Evolutionary conservation across 1,140 invertebrate genomes (phyloP).

Genomic region (Archivesica marissinica): DNA sequence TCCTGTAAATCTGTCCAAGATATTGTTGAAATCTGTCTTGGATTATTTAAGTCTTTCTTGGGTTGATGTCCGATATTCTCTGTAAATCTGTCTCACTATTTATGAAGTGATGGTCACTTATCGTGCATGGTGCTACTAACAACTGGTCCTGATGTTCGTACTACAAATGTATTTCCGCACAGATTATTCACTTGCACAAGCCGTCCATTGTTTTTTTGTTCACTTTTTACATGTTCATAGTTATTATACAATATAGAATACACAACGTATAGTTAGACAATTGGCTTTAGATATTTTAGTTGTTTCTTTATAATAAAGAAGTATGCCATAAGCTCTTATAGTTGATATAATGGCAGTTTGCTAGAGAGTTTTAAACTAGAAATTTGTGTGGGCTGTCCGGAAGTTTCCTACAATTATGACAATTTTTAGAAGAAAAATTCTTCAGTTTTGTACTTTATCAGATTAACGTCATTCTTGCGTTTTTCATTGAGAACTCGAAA

Average conservation of each 20-base stretch:
- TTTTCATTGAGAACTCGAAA: too few relatives aligned
- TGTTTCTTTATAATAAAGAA: background rate
- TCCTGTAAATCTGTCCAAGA: too few relatives aligned
- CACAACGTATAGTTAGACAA: slow-evolving; percentile 19
- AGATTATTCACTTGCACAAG: background rate
- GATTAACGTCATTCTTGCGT: too few relatives aligned
- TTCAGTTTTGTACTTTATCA: too few relatives aligned
- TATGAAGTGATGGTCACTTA: background rate
- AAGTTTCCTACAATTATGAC: too few relatives aligned
- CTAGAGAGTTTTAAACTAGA: background rate
- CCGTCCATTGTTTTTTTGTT: background rate
- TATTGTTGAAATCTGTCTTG: too few relatives aligned
- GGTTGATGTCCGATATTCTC: too few relatives aligned
- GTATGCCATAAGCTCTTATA: background rate
- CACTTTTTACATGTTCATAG: background rate
- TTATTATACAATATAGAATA: slow-evolving; percentile 15
- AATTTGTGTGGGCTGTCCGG: too few relatives aligned
- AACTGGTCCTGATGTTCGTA: background rate
- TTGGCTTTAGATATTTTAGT: slow-evolving; percentile 32
- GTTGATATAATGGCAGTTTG: background rate
- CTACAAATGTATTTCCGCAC: slow-evolving; percentile 6
- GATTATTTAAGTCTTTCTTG: too few relatives aligned
- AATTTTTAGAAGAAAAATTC: too few relatives aligned
- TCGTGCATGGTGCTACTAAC: slow-evolving; percentile 5
- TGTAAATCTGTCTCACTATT: background rate